These are phyloP conservation scores for Petrolisthes manimaculis DNA, from an alignment of 2,888 invertebrate species.

Conservation along the genomic window DNA sequence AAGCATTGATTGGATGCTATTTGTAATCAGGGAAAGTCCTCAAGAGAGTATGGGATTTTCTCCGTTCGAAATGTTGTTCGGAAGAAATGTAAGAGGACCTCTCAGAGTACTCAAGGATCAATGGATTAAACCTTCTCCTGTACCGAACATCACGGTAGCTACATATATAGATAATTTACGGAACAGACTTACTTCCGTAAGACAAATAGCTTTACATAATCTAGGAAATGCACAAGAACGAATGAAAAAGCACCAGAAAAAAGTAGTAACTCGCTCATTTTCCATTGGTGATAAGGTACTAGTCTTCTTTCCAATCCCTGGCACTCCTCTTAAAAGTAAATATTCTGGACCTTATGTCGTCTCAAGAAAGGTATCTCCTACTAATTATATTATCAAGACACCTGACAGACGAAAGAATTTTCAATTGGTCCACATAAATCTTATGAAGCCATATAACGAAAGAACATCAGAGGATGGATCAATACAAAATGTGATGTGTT, in stretches of 20 bases:
- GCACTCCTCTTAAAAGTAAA: background rate
- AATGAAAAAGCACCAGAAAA: background rate
- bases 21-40: background rate
- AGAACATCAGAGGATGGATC: background rate
- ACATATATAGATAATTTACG: constrained; percentile 2
- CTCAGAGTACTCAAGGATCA: background rate
- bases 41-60: background rate
- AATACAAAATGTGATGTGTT: background rate
- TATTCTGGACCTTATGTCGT: constrained; percentile 1
- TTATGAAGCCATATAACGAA: background rate
- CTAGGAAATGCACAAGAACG: background rate
- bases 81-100: background rate
- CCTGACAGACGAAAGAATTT: background rate
- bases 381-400: background rate
- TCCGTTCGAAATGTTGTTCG: constrained; percentile 12
- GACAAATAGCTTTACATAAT: background rate
- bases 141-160: background rate
- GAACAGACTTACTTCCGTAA: background rate
- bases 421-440: background rate
- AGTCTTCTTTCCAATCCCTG: constrained; percentile 18
- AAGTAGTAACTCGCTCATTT: background rate
- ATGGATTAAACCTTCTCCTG: background rate
- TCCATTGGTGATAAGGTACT: constrained; percentile 9
- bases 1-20: background rate
- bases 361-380: background rate